phyloP scores from a whole-genome alignment of 2,113 vertebrate species.

The Ptychochromis oligacanthus region DNA sequence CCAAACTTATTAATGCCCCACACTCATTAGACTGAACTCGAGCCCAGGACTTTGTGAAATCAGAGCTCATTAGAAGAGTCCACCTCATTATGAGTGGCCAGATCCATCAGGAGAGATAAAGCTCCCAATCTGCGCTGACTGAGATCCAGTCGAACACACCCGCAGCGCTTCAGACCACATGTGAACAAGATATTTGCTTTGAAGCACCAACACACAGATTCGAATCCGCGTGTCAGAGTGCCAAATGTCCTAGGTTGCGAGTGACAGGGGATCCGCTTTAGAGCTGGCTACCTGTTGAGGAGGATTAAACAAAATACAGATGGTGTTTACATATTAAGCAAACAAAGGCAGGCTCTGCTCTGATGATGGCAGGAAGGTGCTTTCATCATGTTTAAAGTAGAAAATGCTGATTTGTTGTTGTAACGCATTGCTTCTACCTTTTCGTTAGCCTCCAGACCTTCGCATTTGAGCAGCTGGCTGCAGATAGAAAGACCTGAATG shows the following conservation, averaged over 20 bases:
- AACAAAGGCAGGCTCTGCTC: slow-evolving; percentile 45
- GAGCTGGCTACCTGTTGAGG: slow-evolving; percentile 70
- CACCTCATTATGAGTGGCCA: slow-evolving; percentile 62
- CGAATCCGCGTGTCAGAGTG: slow-evolving; percentile 38
- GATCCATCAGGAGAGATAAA: slow-evolving; percentile 61
- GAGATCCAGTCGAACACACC: slow-evolving; percentile 61
- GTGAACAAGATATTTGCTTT: slow-evolving; percentile 68
- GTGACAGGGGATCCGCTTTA: slow-evolving; percentile 65
- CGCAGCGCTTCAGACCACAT: slow-evolving; percentile 56
- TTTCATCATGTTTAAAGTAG: slow-evolving; percentile 17
- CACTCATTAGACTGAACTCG: slow-evolving; percentile 51
- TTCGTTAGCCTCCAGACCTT: not conserved
- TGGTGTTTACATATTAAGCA: slow-evolving; percentile 67
- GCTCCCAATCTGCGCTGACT: slow-evolving; percentile 43
- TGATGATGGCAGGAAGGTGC: slow-evolving; percentile 16
- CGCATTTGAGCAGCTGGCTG: not conserved
- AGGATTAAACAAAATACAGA: slow-evolving; percentile 72
- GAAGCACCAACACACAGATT: slow-evolving; percentile 65
- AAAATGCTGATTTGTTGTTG: not conserved
- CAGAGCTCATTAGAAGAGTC: slow-evolving; percentile 64
- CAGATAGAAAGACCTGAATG: slow-evolving; percentile 25
- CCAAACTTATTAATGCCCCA: slow-evolving; percentile 10
- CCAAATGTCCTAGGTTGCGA: slow-evolving; percentile 68
- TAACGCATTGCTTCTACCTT: not conserved
- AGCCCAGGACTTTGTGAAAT: slow-evolving; percentile 60